Conservation (phyloP, 2,888 invertebrate species). For the Agonopterix subpropinquella region DNA sequence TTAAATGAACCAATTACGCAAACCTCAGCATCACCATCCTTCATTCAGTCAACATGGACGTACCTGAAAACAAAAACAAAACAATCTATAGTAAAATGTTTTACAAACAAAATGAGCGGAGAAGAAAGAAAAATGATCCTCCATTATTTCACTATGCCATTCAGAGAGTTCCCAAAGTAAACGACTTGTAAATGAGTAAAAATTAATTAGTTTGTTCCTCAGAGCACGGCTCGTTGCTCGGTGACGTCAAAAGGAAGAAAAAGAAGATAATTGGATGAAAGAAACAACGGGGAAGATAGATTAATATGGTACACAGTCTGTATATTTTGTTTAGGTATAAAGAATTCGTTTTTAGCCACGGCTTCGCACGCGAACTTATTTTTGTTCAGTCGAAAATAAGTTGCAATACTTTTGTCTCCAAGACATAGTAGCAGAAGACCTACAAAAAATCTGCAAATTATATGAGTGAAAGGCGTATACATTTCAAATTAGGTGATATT, state of each 20-base stretch:
- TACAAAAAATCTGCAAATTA: no score
- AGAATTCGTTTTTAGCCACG: background rate
- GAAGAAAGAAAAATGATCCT: conserved; percentile 14
- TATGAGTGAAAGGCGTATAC: no score
- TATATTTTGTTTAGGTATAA: conserved; percentile 15
- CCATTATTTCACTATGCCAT: conserved; percentile 27
- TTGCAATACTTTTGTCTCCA: no score
- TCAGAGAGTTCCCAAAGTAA: conserved; percentile 18
- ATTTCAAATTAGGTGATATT: no score
- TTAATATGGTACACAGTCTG: conserved; percentile 28
- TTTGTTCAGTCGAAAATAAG: no score
- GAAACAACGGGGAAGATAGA: conserved; percentile 32
- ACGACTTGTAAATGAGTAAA: conserved; percentile 55
- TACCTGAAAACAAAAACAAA: conserved; percentile 26
- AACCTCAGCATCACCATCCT: no score
- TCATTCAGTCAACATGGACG: conserved; percentile 7
- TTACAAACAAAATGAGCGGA: conserved; percentile 23
- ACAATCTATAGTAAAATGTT: background rate
- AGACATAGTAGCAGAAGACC: no score
- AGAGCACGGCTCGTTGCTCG: conserved; percentile 27
- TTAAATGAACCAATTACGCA: no score
- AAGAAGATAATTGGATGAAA: conserved; percentile 43
- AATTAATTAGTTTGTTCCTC: conserved; percentile 53
- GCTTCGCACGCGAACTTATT: background rate
- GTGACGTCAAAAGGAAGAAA: conserved; percentile 24